Base-by-base conservation (phyloP, 1,140 invertebrate species). In the Caerostris darwini region DNA sequence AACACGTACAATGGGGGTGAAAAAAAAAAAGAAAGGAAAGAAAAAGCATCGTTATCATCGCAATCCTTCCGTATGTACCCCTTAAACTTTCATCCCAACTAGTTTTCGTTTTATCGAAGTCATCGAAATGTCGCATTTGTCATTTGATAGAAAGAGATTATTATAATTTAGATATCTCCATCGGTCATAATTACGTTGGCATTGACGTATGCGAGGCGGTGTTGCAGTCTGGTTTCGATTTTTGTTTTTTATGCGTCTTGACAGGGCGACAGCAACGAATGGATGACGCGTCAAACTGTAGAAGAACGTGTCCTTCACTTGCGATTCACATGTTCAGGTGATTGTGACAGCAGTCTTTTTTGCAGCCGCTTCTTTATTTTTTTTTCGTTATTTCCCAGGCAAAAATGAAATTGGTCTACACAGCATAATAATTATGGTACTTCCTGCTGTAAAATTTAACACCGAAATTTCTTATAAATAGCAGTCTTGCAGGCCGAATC, bases 171-270 rank as follows among this genome's bases (percentile, higher is more conserved):
- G 90, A 81, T 81, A 59, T 53, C 90, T 82, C 69, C 54, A 91
- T 91, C 90, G 34, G 19, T 91, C 58, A 81, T 82, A 91, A 82
- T 81, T 19, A 82, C 56, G 56, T 88, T 91, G 90, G 69, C 90
- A 91, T 91, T 91, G 90, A 91, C 69, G 56, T 59, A 64, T 81
- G 69, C n/a, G 14, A 82, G 71, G 69, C 50, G 34, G 7, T 90
- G 53, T 90, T 90, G 58, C 50, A 61, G 54, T 67, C 50, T 50
- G 54, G 34, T 5, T 67, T 85, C 34, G 34, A 77, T 53, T 77
- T 77, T 71, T 77, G 3, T 77, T 77, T 34, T 77, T 77, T n/a
- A 77, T 53, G 34, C 6, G 17, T n/a, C 56, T 19, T 57, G 82
- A 83, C 82, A 83, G 82, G 17, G 34, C 34, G 71, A 77, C 71